These are phyloP conservation scores for Lagria hirta DNA, from an alignment of 2,888 invertebrate species.

Conservation along the genomic window DNA sequence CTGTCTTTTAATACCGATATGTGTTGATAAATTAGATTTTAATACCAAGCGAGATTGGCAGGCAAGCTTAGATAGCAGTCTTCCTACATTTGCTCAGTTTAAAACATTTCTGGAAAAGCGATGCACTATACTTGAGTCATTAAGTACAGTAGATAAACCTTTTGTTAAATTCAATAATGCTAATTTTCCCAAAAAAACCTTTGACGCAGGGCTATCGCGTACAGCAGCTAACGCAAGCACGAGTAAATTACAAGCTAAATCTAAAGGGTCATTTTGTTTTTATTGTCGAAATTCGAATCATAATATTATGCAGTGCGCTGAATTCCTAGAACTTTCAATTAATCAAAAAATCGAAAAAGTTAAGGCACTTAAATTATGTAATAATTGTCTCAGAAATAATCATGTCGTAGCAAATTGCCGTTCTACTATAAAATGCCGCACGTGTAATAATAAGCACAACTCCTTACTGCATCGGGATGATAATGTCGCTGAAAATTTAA, in stretches of 20 bases:
- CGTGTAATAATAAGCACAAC: constrained; percentile 4
- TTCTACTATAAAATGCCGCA: not conserved
- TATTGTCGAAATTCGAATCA: constrained; percentile 2
- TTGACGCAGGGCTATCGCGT: too few species aligned
- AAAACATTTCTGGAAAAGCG: not conserved
- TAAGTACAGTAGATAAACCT: too few species aligned
- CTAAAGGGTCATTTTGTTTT: not conserved
- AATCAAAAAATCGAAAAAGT: not conserved
- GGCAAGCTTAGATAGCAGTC: not conserved
- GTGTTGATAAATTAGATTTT: not conserved
- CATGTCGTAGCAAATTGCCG: not conserved
- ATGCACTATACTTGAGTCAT: not conserved
- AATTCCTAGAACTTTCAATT: not conserved
- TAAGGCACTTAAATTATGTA: not conserved
- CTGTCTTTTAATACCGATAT: not conserved
- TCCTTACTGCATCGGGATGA: constrained; percentile 4
- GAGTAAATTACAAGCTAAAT: too few species aligned
- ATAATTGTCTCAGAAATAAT: constrained; percentile 3
- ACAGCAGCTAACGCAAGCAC: too few species aligned
- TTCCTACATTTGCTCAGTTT: not conserved
- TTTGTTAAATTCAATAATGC: too few species aligned
- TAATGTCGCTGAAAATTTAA: too few species aligned
- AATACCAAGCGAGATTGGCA: constrained; percentile 2
- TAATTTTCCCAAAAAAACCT: too few species aligned
- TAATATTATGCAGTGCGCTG: not conserved